Base-by-base conservation (phyloP, 1,140 invertebrate species). In the Penaeus chinensis region DNA sequence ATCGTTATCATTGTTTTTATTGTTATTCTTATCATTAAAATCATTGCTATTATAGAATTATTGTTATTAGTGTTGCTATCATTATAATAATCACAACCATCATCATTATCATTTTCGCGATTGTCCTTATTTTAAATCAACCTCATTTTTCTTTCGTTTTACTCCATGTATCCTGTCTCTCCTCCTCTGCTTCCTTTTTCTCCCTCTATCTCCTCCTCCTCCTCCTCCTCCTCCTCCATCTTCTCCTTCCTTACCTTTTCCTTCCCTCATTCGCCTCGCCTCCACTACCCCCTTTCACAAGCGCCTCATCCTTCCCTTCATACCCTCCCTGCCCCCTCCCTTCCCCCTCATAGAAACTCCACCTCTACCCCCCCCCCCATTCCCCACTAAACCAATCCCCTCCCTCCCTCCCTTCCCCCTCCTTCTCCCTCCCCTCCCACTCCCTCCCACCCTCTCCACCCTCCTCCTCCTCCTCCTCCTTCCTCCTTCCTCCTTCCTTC, bases 321-420 rank as follows among this genome's bases (percentile, higher is more conserved):
- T 5, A 42, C 37, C 37, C 37, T 3, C 37, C 37, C 37, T 5
- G 4, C 7, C 37, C 22, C 95, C 96, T 95, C 92, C 99, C 98
- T 91, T 96, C 89, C 97, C 97, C n/a, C 54, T 69, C 76, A 22
- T 22, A 32, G 32, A 32, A 32, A 2, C 32, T 32, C 32, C 32
- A 32, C 10, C 20, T 27, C 18, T 32, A 63, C 37, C 19, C n/a
- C 11, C 10, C 22, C 47, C 19, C 47, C 62, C 65, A 71, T 24
- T 18, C 37, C 37, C n/a, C 19, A 8, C 18, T 22, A 22, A 66
- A 66, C 11, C 22, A 4, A 71, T 32, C 24, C 24, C 71, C 37
- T 32, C 42, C 18, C 61, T 18, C n/a, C 18, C 32, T n/a, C 60
- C 10, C 20, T 82, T 18, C 24, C 8, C 20, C 63, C 11, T 22